Base-by-base conservation (phyloP, 2,113 vertebrate genomes). In the Mus spicilegus region DNA sequence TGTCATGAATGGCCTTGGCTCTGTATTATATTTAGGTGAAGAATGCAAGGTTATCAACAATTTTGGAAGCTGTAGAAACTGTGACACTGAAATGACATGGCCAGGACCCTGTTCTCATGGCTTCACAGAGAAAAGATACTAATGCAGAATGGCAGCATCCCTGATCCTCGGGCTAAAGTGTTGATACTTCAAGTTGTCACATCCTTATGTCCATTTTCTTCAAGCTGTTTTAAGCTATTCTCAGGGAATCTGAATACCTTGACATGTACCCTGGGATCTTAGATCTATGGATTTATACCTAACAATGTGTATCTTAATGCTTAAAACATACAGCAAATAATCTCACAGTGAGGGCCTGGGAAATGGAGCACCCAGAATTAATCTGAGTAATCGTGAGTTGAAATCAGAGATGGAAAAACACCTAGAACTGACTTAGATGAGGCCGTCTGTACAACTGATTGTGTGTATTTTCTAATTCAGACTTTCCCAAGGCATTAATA, bases 401-500 rank as follows among this genome's bases (percentile, higher is more conserved):
- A 87, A 80, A 28, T 72, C 72, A 81, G 39, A 63, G 26, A 30
- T 69, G 70, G 24, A 89, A 58, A 51, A 91, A 87, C 76, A 85
- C 13, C 7, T 81, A 76, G 70, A 30, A 77, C 16, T 24, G 33
- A 86, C 20, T 51, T 30, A 85, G 69, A 72, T 70, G 42, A 88
- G 36, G n/a, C 39, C 46, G 82, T 87, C 14, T 87, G 5, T 92
- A 49, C 16, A 81, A 36, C 9, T 69, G 16, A 88, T 56, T 58
- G 65, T 82, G 13, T 65, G 65, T 82, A 11, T 93, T 87, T 93
- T 86, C 58, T 73, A 89, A 73, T n/a, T 65, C 24, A 85, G 17
- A 93, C 42, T 67, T 88, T 16, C 56, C 87, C n/a, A 87, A 3
- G 77, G 36, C 3, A 78, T 94, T 93, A 69, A 87, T 92, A 81